These are phyloP conservation scores for Elachura formosa DNA, from an alignment of 2,113 vertebrate species.

Conservation along the genomic window DNA sequence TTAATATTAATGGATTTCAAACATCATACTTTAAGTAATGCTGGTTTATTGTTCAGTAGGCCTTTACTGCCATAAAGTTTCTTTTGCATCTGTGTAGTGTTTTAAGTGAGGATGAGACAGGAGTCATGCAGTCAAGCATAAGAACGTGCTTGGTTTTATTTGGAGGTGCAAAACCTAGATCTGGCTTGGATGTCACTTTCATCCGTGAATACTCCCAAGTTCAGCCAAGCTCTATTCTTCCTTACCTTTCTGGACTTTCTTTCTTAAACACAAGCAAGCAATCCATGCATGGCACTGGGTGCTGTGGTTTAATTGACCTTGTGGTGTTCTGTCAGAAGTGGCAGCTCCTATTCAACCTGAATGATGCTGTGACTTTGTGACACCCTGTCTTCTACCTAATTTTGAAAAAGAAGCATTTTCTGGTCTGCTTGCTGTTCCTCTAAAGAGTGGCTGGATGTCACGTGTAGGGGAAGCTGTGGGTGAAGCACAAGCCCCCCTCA, in stretches of 20 bases:
- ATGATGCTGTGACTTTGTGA: neutral
- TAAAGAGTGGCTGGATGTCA: neutral
- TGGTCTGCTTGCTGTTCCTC: neutral
- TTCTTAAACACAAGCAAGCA: neutral
- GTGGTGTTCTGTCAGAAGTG: neutral
- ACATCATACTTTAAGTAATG: neutral
- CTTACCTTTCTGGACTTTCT: neutral
- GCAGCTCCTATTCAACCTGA: neutral
- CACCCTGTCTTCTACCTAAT: neutral
- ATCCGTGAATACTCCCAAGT: neutral
- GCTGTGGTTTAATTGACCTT: neutral
- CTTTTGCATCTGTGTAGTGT: neutral
- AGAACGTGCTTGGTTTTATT: neutral
- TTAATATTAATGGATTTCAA: neutral
- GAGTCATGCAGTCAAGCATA: neutral
- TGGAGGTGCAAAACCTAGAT: neutral
- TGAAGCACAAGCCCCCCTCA: fast-evolving
- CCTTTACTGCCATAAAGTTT: neutral
- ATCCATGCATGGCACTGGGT: fast-evolving
- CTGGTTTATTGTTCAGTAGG: neutral
- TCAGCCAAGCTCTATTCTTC: neutral
- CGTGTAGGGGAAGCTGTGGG: neutral
- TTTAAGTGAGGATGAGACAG: neutral
- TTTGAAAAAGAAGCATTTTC: neutral
- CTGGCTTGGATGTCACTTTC: neutral